Base-by-base conservation (phyloP, 2,113 vertebrate genomes). In the Sapayoa aenigma region DNA sequence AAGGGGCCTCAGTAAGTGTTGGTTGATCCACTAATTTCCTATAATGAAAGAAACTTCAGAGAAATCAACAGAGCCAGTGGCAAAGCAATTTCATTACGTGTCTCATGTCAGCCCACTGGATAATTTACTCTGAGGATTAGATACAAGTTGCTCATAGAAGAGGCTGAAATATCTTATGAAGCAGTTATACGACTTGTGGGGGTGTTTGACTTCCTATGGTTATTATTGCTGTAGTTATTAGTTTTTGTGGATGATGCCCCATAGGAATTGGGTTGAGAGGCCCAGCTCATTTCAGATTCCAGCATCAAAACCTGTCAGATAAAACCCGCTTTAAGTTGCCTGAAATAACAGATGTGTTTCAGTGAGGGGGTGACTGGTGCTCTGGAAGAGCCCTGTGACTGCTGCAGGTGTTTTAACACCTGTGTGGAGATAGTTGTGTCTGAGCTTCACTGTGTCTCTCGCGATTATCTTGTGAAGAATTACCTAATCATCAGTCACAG, bases 221-320 rank as follows among this genome's bases (percentile, higher is more conserved):
- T 91, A 76, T 94, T 96, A 86, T 55, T 91, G 60, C 55, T 56
- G 5, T 21, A 56, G 59, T 93, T 93, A 87, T 92, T 92, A 84
- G 82, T 44, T 95, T 92, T 80, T 72, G 75, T 86, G 82, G 46
- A 21, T 0, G 12, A 22, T 94, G 87, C 60, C 90, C 90, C 75
- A 12, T 35, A 86, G 93, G 87, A 92, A 37, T 41, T 86, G 56
- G 47, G 33, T 31, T 42, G 84, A 84, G 72, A 91, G 22, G 33
- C 72, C 33, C 22, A 79, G 5, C 60, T 86, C 17, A 94, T 86
- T 94, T 76, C 63, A 58, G 28, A 73, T 91, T 63, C 44, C n/a
- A 16, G 5, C 42, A 85, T 87, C 50, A 55, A 37, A 69, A 71
- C 39, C 27, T 84, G 78, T 66, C 59, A 37, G 59, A 12, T 63